phyloP scores from a whole-genome alignment of 2,888 invertebrate species.

The Pheosia gnoma region DNA sequence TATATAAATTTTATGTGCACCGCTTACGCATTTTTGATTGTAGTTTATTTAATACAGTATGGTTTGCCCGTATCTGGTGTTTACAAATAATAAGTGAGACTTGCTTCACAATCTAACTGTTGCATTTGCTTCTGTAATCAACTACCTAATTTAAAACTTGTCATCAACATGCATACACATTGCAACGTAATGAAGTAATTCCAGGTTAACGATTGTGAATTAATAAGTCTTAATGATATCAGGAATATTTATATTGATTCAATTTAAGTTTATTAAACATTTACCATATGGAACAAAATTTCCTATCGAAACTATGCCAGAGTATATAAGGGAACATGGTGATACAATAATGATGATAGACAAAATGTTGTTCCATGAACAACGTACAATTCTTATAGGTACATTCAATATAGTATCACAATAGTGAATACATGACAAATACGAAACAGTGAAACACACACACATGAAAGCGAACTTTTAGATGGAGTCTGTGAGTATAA shows the following conservation, averaged over 20 bases:
- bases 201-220: conserved; percentile 18
- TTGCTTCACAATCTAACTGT: conserved; percentile 22
- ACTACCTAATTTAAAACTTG: too few species aligned
- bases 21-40: conserved; percentile 70
- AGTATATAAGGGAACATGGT: background rate
- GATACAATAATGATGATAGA: background rate
- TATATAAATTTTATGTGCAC: conserved; percentile 64
- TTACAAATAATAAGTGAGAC: conserved; percentile 21
- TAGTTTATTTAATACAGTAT: conserved; percentile 43
- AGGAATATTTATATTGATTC: too few species aligned
- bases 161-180: too few species aligned
- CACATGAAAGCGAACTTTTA: conserved; percentile 27
- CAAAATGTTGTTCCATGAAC: background rate
- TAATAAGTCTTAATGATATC: too few species aligned
- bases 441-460: conserved; percentile 11
- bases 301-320: conserved; percentile 27
- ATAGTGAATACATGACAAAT: conserved; percentile 12
- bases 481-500: conserved; percentile 47
- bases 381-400: background rate
- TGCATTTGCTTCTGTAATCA: background rate
- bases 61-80: conserved; percentile 52
- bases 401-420: background rate
- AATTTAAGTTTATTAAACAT: background rate
- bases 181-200: background rate
- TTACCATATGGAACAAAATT: conserved; percentile 25